These are phyloP conservation scores for Selenia dentaria DNA, from an alignment of 2,888 invertebrate genomes.

Conservation along the genomic window DNA sequence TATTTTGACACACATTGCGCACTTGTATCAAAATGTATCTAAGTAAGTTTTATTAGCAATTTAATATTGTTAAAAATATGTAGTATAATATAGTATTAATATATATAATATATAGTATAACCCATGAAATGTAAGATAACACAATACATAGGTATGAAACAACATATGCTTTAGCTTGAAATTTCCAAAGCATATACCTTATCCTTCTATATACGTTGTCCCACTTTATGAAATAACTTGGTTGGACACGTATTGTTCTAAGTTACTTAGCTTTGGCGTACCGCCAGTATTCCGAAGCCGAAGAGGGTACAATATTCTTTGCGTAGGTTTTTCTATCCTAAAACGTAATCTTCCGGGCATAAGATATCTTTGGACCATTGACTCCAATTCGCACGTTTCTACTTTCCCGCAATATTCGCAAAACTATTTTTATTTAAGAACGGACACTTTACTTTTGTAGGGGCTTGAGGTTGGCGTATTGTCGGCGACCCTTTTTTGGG, in stretches of 20 bases:
- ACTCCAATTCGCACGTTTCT: slow-evolving; percentile 38
- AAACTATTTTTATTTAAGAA: slow-evolving; percentile 12
- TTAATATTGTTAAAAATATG: too few relatives aligned
- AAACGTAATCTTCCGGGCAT: slow-evolving; percentile 6
- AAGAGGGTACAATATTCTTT: too few relatives aligned
- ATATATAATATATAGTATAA: too few relatives aligned
- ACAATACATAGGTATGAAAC: too few relatives aligned
- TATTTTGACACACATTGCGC: too few relatives aligned
- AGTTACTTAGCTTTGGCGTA: slow-evolving; percentile 20
- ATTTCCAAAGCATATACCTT: too few relatives aligned
- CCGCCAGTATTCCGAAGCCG: slow-evolving; percentile 3
- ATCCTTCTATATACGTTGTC: slow-evolving; percentile 13
- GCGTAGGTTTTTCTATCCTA: slow-evolving; percentile 1
- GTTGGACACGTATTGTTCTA: slow-evolving; percentile 13
- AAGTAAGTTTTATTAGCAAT: too few relatives aligned
- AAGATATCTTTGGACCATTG: slow-evolving; percentile 40
- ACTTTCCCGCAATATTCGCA: slow-evolving; percentile 36
- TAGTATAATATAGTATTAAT: too few relatives aligned
- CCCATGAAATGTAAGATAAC: too few relatives aligned
- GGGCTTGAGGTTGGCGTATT: slow-evolving; percentile 11
- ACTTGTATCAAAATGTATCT: too few relatives aligned
- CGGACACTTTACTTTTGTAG: slow-evolving; percentile 18
- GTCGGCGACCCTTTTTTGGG: slow-evolving; percentile 9
- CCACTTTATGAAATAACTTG: slow-evolving; percentile 11
- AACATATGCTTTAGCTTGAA: too few relatives aligned